Evolutionary conservation across 2,888 invertebrate genomes (phyloP).

Genomic region (Pinctada fucata): DNA sequence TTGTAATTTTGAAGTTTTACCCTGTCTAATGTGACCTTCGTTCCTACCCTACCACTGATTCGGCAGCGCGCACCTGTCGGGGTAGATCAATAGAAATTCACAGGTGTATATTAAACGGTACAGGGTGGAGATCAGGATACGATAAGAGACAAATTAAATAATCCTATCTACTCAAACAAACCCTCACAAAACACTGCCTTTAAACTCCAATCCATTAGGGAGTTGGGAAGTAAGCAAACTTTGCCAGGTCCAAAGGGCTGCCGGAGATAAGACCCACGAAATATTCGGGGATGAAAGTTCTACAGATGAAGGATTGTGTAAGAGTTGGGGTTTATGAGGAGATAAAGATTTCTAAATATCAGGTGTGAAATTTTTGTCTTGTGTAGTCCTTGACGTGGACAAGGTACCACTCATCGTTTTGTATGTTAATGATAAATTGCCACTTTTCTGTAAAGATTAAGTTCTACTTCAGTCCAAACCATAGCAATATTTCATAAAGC

Average conservation of each 20-base stretch:
- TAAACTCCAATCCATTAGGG: constrained; percentile 28
- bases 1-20: not conserved
- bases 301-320: not conserved
- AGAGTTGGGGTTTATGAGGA: not conserved
- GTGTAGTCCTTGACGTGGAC: no score
- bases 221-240: constrained; percentile 5
- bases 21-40: no score
- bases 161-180: constrained; percentile 32
- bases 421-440: no score
- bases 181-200: constrained; percentile 19
- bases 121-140: constrained; percentile 25
- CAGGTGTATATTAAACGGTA: constrained; percentile 24
- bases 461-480: no score
- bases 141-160: constrained; percentile 34
- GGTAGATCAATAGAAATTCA: constrained; percentile 24
- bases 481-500: no score
- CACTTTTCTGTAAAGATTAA: no score
- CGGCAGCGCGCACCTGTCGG: constrained; percentile 16
- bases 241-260: not conserved
- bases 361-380: not conserved
- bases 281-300: not conserved
- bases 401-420: no score
- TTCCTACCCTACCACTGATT: no score
- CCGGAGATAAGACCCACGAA: not conserved
- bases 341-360: not conserved